Base-by-base conservation (phyloP, 2,888 invertebrate genomes). In the Euplexia lucipara region DNA sequence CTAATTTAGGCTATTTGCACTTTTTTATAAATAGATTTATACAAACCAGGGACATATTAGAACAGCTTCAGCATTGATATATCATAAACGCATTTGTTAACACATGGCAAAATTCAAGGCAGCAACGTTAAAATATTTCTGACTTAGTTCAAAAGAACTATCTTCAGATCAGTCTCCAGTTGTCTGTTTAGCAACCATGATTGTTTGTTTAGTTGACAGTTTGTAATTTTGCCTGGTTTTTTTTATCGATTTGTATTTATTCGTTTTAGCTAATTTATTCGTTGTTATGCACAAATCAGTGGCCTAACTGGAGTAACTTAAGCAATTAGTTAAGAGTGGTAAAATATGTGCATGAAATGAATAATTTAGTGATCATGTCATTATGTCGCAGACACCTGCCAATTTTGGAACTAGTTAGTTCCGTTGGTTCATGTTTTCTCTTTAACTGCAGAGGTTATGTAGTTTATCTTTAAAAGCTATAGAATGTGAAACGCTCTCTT, bases 321-420 rank as follows among this genome's bases (percentile, higher is more conserved):
- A 76, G 45, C 51, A 62, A 72, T 62, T 65, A 52, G 42, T 26
- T 47, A 26, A 26, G 32, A 64, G 42, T 48, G 2, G 49, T 54
- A 54, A 75, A 65, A 66, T 49, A 69, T 47, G 47, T 63, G 49
- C 62, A 66, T 58, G 52, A 39, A 53, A 49, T 68, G 61, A 32
- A 72, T 49, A 65, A 12, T 26, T 68, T 16, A 45, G 30, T 57
- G 53, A 51, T 35, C 63, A 44, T 62, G 39, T 54, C 30, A 58
- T 57, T 62, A 58, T 41, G 26, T 41, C 52, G 42, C 37, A 64
- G 54, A 41, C 22, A 45, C n/a, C 20, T 44, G 12, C 58, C 56
- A 45, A 52, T 57, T 51, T 42, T 3, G 18, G 16, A 59, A 47
- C 26, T n/a, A 35, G 30, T 39, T 51, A 47, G 39, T 59, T 59